phyloP scores from a whole-genome alignment of 2,113 vertebrate species.

The Triplophysa rosa region DNA sequence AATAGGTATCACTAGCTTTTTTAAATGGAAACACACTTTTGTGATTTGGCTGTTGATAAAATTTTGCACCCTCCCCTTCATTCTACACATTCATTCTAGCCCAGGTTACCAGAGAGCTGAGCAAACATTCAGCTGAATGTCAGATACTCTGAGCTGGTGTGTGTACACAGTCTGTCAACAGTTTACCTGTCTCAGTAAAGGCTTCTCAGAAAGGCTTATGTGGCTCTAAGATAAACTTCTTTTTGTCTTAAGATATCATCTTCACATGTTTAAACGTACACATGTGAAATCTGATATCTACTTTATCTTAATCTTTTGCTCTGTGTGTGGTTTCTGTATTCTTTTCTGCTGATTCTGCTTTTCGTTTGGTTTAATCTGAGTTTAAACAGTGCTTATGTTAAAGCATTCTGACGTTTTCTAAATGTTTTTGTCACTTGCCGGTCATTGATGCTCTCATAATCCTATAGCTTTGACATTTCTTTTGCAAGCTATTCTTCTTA shows the following conservation, averaged over 20 bases:
- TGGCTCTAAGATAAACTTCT: slow-evolving; percentile 32
- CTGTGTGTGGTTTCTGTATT: not conserved
- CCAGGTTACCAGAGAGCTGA: slow-evolving; percentile 43
- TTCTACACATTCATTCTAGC: slow-evolving; percentile 8
- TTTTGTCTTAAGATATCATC: not conserved
- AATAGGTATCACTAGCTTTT: not conserved
- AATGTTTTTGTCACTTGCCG: not conserved
- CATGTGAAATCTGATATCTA: not conserved
- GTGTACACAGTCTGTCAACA: slow-evolving; percentile 40
- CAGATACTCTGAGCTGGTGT: slow-evolving; percentile 5
- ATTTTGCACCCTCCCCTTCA: slow-evolving; percentile 16
- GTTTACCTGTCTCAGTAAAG: slow-evolving; percentile 19
- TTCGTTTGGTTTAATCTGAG: not conserved
- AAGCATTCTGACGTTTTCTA: not conserved
- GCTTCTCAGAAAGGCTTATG: not conserved
- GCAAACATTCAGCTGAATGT: slow-evolving; percentile 36
- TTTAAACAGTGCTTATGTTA: not conserved
- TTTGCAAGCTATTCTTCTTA: not conserved
- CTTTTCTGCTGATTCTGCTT: not conserved
- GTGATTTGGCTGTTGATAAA: slow-evolving; percentile 11
- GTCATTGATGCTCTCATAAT: not conserved
- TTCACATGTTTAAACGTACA: not conserved
- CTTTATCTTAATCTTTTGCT: not conserved
- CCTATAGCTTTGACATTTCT: not conserved
- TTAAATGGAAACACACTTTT: not conserved